Conservation (phyloP, 2,888 invertebrate species). For the Acanthosepion pharaonis region DNA sequence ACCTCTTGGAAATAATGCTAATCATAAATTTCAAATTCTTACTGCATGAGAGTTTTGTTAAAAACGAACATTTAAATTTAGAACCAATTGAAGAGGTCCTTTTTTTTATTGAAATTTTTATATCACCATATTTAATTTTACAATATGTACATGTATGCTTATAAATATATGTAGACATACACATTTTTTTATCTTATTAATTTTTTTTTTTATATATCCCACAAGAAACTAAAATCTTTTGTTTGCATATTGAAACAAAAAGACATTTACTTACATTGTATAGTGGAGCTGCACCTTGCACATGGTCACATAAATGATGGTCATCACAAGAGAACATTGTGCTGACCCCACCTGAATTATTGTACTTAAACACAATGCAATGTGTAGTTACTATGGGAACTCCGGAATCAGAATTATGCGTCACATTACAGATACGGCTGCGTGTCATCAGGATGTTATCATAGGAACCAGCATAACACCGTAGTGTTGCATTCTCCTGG, state of each 20-base stretch:
- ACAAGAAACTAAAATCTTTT: too few species aligned
- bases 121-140: too few species aligned
- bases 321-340: neutral
- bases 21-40: too few species aligned
- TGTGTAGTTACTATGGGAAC: neutral
- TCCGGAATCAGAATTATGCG: neutral
- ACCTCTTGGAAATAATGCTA: too few species aligned
- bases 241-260: neutral
- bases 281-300: neutral
- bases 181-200: too few species aligned
- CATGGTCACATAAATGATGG: neutral
- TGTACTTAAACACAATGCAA: neutral
- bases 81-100: too few species aligned
- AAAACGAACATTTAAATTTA: too few species aligned
- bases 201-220: too few species aligned
- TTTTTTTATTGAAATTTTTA: too few species aligned
- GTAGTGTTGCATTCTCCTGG: neutral
- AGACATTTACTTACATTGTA: neutral
- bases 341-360: neutral
- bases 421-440: neutral
- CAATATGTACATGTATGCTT: too few species aligned
- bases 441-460: neutral
- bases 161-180: too few species aligned
- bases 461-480: neutral
- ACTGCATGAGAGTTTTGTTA: too few species aligned